These are phyloP conservation scores for Ivindomyrus marchei DNA, from an alignment of 2,113 vertebrate species.

Conservation along the genomic window DNA sequence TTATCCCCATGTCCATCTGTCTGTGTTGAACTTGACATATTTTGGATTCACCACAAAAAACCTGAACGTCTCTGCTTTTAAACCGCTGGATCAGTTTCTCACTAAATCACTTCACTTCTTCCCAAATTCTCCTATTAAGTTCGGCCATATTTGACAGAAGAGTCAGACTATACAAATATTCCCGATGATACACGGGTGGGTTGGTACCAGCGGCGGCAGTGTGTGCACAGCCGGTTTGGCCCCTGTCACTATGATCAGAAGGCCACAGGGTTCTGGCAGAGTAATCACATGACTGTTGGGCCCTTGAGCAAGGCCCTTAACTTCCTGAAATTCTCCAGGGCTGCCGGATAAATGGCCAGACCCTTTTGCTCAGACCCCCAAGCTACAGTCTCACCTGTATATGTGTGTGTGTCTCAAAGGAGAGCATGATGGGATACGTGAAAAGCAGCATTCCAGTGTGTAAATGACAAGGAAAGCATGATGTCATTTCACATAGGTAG, in stretches of 20 bases:
- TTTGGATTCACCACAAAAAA: neutral
- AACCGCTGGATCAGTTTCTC: neutral
- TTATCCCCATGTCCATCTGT: neutral
- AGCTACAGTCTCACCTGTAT: neutral
- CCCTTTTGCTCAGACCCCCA: neutral
- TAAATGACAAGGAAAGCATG: neutral
- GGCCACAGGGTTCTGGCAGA: neutral
- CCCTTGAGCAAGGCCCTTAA: neutral
- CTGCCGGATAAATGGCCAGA: neutral
- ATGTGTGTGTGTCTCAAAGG: neutral
- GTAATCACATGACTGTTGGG: neutral
- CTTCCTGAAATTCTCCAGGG: neutral
- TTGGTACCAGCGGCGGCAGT: neutral
- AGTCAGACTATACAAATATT: neutral
- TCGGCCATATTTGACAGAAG: neutral
- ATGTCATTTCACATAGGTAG: neutral
- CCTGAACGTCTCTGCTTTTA: neutral
- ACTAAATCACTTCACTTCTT: neutral
- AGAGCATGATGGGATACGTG: neutral
- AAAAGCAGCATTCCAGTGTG: neutral
- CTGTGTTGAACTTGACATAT: neutral
- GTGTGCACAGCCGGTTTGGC: neutral
- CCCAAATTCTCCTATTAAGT: neutral
- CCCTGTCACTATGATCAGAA: neutral
- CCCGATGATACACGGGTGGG: neutral